Conservation (phyloP, 2,888 invertebrate genomes). For the Plebejus anna region DNA sequence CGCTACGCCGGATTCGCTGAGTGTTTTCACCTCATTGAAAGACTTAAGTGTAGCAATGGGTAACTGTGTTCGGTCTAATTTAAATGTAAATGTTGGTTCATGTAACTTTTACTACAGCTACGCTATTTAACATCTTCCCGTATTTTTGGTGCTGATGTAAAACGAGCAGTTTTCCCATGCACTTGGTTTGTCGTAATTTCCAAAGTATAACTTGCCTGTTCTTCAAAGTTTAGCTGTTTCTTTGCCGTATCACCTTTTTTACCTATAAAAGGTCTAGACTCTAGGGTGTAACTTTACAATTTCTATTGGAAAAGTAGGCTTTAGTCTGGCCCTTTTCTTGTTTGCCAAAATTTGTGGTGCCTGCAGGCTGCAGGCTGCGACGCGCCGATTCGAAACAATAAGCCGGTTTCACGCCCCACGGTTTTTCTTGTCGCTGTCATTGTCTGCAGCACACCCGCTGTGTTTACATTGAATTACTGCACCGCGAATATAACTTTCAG, state of each 20-base stretch:
- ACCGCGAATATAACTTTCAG: neutral
- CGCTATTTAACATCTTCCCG: neutral
- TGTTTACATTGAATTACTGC: slow-evolving; percentile 10
- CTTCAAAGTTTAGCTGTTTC: neutral
- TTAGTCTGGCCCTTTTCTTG: neutral
- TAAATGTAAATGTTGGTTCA: slow-evolving; percentile 1
- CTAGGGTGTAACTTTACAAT: neutral
- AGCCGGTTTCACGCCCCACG: slow-evolving; percentile 25
- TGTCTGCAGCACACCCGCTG: neutral
- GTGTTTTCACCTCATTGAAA: slow-evolving; percentile 12
- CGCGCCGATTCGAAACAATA: neutral
- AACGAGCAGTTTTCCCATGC: too few species aligned
- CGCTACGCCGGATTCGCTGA: slow-evolving; percentile 5
- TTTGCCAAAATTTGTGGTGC: neutral
- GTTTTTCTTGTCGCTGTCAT: slow-evolving; percentile 21
- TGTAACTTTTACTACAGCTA: neutral
- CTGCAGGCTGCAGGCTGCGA: too few species aligned
- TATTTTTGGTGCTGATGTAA: neutral
- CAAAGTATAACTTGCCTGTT: neutral
- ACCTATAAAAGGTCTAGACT: neutral
- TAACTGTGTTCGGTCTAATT: neutral
- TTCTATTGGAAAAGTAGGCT: neutral
- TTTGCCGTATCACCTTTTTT: too few species aligned
- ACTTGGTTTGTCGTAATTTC: too few species aligned
- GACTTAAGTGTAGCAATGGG: neutral